Percentiles rank a stretch among this genome's conserved stretches.
These are phyloP conservation scores for Silurus glanis DNA, from an alignment of 2,113 vertebrate genomes.

Conservation along the genomic window DNA sequence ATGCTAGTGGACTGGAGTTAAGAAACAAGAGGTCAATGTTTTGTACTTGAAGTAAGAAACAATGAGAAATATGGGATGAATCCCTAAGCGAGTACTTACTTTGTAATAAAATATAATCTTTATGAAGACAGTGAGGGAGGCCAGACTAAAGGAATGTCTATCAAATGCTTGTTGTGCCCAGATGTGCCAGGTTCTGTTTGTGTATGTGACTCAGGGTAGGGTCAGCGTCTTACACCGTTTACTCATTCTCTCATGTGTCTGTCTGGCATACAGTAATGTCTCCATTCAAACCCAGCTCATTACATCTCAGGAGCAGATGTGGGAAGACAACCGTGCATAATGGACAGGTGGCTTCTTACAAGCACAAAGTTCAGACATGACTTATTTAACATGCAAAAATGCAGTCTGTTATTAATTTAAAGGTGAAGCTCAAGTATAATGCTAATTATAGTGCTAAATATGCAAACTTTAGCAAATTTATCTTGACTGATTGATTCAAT, in stretches of 20 bases:
- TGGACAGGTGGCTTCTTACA: constrained; percentile 19
- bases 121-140: neutral
- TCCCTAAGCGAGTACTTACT: neutral
- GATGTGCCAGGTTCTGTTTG: constrained; percentile 46
- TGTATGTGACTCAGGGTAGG: constrained; percentile 28
- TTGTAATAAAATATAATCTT: constrained; percentile 16
- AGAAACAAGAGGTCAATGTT: constrained; percentile 23
- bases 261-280: constrained; percentile 27
- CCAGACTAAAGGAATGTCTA: constrained; percentile 36
- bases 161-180: constrained; percentile 20
- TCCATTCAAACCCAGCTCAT: constrained; percentile 1
- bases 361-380: constrained; percentile 2
- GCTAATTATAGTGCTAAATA: neutral
- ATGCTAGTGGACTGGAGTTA: neutral
- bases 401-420: constrained; percentile 10
- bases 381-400: neutral
- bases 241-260: neutral
- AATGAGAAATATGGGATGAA: neutral
- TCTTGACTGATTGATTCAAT: neutral
- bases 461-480: neutral
- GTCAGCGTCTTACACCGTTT: constrained; percentile 9
- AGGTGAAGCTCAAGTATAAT: too few relatives aligned
- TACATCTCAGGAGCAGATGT: constrained; percentile 9
- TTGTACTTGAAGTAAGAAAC: neutral
- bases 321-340: constrained; percentile 28